These are phyloP conservation scores for Mesorhabditis spiculigera DNA, from an alignment of 2,888 invertebrate species.

Conservation along the genomic window DNA sequence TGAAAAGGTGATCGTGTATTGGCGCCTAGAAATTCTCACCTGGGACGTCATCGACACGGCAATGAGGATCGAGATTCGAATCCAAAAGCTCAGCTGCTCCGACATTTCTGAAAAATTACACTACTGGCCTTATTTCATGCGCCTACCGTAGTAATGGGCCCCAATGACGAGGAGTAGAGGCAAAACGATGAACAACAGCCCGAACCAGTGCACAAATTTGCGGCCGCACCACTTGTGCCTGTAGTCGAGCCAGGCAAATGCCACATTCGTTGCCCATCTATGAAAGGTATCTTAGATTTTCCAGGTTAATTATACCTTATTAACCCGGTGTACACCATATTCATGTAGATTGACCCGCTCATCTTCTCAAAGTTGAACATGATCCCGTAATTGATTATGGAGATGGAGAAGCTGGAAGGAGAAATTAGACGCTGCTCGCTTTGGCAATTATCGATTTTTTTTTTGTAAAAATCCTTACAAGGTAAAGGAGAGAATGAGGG, in stretches of 20 bases:
- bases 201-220: slow-evolving; percentile 35
- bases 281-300: not conserved
- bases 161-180: slow-evolving; percentile 30
- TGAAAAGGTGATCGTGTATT: not conserved
- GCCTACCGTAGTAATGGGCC: slow-evolving; percentile 25
- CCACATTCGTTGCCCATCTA: slow-evolving; percentile 27
- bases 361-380: slow-evolving; percentile 55
- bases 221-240: slow-evolving; percentile 28
- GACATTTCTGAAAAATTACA: slow-evolving; percentile 25
- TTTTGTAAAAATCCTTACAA: slow-evolving; percentile 19
- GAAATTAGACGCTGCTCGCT: no score
- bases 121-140: not conserved
- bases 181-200: slow-evolving; percentile 28
- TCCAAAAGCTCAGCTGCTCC: slow-evolving; percentile 28
- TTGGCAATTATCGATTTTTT: not conserved
- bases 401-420: slow-evolving; percentile 33
- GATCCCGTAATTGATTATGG: slow-evolving; percentile 49
- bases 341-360: slow-evolving; percentile 46
- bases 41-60: slow-evolving; percentile 36
- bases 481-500: slow-evolving; percentile 28
- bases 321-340: slow-evolving; percentile 29
- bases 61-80: slow-evolving; percentile 30
- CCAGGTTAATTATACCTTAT: slow-evolving; percentile 15
- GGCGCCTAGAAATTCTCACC: slow-evolving; percentile 10
- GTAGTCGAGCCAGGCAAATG: slow-evolving; percentile 27